Conservation (phyloP, 1,140 invertebrate species). For the Teleogryllus occipitalis region DNA sequence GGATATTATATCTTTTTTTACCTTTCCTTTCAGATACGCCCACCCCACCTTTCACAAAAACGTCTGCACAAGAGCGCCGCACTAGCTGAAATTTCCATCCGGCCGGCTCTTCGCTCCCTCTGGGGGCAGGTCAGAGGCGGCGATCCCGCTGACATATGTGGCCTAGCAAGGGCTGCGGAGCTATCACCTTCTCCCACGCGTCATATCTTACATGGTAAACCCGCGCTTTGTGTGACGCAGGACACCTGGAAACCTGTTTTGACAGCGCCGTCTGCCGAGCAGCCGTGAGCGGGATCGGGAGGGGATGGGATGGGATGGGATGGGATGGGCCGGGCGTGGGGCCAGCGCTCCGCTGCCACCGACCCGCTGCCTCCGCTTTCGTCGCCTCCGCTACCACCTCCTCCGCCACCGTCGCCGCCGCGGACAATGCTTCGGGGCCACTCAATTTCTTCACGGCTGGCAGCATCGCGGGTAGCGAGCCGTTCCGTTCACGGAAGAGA, state of each 20-base stretch:
- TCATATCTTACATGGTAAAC: conserved; percentile 1
- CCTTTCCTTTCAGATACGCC: no score
- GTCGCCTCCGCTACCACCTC: background rate
- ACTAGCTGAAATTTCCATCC: background rate
- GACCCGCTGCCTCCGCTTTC: background rate
- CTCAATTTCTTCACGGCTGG: background rate
- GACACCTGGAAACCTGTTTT: background rate
- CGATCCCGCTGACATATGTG: background rate
- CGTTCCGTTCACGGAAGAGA: background rate
- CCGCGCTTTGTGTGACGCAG: background rate
- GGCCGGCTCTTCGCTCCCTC: no score
- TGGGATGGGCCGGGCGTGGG: no score
- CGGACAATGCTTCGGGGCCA: background rate
- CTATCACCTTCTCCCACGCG: background rate
- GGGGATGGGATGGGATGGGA: no score
- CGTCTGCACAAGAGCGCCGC: background rate
- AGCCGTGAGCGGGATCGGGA: background rate
- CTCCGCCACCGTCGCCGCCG: background rate
- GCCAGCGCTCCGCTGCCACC: no score
- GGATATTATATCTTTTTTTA: no score
- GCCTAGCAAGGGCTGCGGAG: background rate
- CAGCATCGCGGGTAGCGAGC: background rate
- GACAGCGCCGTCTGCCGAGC: background rate
- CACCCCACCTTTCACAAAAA: background rate
- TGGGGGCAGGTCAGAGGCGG: background rate